Conservation (phyloP, 2,888 invertebrate genomes). For the Eupsilia transversa region DNA sequence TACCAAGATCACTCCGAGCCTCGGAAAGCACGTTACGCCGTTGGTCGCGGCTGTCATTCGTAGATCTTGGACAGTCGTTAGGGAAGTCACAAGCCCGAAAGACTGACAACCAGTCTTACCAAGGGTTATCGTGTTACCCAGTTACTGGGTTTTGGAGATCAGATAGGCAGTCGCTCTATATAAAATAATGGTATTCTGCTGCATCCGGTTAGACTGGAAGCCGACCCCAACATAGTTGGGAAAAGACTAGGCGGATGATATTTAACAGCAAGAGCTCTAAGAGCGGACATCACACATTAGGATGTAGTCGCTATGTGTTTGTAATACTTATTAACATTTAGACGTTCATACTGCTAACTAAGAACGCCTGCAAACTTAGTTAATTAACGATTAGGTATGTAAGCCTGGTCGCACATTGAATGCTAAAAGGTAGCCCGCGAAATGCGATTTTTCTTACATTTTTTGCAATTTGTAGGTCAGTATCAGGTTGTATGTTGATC, state of each 20-base stretch:
- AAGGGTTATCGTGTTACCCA: not conserved
- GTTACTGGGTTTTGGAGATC: not conserved
- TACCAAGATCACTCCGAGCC: not conserved
- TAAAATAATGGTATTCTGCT: not conserved
- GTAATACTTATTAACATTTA: not conserved
- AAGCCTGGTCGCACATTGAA: conserved; percentile 4
- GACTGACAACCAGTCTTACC: not conserved
- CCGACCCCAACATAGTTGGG: not conserved
- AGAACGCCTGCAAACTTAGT: not conserved
- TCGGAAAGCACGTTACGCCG: not conserved
- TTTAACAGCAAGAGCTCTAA: conserved; percentile 23
- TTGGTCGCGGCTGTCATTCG: not conserved
- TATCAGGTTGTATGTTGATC: too few species aligned
- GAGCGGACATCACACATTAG: conserved; percentile 6
- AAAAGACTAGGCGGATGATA: too few species aligned
- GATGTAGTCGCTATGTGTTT: conserved; percentile 13
- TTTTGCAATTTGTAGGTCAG: too few species aligned
- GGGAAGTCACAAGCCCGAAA: not conserved
- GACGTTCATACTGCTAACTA: not conserved
- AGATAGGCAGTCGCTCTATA: not conserved
- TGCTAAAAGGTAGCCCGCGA: too few species aligned
- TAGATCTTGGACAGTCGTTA: not conserved
- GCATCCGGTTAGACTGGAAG: not conserved
- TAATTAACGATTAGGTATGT: not conserved
- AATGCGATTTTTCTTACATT: too few species aligned